phyloP scores from a whole-genome alignment of 2,113 vertebrate species.

The Pseudorasbora parva region DNA sequence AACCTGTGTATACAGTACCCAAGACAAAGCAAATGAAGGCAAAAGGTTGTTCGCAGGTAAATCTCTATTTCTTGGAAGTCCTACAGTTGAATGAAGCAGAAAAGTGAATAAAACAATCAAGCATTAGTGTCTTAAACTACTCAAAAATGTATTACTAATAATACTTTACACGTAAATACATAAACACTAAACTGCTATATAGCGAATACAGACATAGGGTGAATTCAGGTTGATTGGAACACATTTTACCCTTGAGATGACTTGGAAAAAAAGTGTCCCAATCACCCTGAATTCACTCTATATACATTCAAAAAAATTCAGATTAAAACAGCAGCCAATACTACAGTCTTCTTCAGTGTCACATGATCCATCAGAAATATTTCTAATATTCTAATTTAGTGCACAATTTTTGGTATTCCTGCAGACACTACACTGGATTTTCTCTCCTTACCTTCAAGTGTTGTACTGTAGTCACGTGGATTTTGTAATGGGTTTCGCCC shows the following conservation, averaged over 20 bases:
- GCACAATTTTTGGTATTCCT: not conserved
- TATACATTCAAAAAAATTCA: not conserved
- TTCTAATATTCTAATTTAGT: not conserved
- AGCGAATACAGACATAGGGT: no score
- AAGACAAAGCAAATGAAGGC: not conserved
- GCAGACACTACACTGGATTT: not conserved
- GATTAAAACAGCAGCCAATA: not conserved
- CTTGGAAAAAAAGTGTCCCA: no score
- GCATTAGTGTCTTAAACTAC: not conserved
- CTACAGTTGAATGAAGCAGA: not conserved
- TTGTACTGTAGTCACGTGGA: slow-evolving; percentile 73
- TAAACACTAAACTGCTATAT: not conserved
- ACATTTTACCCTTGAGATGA: no score
- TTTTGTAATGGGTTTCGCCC: slow-evolving; percentile 74
- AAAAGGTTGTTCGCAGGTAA: no score
- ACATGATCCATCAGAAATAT: not conserved
- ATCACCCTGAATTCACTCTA: no score
- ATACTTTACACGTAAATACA: not conserved
- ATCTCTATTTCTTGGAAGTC: not conserved
- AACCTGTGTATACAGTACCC: not conserved
- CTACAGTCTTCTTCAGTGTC: not conserved
- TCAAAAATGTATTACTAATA: not conserved
- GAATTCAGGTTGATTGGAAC: no score
- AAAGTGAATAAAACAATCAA: not conserved
- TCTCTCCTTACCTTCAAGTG: slow-evolving; percentile 74